Evolutionary conservation across 2,888 invertebrate genomes (phyloP).

Genomic region (Zaprionus lineosus): DNA sequence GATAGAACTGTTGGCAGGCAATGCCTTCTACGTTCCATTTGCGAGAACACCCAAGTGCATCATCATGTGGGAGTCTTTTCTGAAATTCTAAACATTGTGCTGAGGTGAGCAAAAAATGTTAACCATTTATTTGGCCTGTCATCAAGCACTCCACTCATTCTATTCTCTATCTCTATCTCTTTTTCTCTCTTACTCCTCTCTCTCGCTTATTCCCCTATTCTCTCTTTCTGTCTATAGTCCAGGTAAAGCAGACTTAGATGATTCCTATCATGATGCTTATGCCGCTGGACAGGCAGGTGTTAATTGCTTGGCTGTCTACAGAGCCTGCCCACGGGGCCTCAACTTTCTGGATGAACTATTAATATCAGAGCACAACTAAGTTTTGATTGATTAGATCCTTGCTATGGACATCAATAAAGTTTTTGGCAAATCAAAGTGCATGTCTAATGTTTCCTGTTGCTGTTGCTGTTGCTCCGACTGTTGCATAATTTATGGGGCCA

Average conservation of each 20-base stretch:
- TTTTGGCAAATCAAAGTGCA: conserved; percentile 65
- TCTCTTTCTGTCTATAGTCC: conserved; percentile 51
- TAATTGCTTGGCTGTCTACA: conserved; percentile 86
- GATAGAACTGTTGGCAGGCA: conserved; percentile 53
- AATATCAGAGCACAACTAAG: conserved; percentile 50
- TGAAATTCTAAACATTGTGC: conserved; percentile 73
- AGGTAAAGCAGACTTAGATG: conserved; percentile 83
- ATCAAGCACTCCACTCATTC: background rate
- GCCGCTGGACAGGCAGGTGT: conserved; percentile 86
- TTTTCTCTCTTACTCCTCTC: background rate
- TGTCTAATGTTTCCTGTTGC: conserved; percentile 61
- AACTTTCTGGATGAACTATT: conserved; percentile 85
- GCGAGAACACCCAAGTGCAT: conserved; percentile 79
- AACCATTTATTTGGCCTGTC: background rate
- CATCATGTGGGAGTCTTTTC: conserved; percentile 73
- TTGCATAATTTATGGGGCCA: conserved; percentile 66
- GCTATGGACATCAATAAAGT: conserved; percentile 57
- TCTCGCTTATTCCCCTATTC: no score
- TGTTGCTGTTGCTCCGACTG: conserved; percentile 33
- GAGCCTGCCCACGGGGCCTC: conserved; percentile 85
- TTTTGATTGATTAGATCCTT: conserved; percentile 81
- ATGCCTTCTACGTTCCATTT: conserved; percentile 79
- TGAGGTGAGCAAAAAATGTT: conserved; percentile 69
- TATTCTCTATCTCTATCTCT: background rate
- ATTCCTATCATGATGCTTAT: conserved; percentile 86